phyloP scores from a whole-genome alignment of 2,113 vertebrate species.

The Tauraco erythrolophus region DNA sequence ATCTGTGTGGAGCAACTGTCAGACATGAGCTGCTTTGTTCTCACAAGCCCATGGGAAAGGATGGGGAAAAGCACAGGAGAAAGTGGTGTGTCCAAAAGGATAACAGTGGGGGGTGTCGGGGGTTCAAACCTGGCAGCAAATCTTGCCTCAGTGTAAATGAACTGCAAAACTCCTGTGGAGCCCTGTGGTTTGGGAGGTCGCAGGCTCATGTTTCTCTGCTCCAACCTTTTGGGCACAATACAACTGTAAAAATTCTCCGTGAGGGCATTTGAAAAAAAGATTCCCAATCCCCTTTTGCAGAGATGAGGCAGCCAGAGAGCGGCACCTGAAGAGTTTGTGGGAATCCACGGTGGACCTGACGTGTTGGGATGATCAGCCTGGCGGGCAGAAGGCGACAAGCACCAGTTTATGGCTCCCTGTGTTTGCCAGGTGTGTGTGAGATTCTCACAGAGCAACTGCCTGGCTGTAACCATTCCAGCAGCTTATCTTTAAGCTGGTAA shows the following conservation, averaged over 20 bases:
- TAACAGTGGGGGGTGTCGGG: background rate
- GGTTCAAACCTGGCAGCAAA: background rate
- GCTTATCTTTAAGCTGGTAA: background rate
- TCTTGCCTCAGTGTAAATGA: background rate
- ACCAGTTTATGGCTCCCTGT: background rate
- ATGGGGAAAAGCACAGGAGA: background rate
- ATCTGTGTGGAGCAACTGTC: background rate
- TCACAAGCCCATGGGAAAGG: background rate
- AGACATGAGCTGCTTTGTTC: background rate
- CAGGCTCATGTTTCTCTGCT: background rate
- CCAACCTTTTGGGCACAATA: background rate
- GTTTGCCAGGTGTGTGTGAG: background rate
- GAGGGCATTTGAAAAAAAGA: background rate
- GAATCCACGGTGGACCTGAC: rapidly evolving
- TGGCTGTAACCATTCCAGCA: background rate
- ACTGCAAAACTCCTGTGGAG: background rate
- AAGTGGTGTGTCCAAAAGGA: background rate
- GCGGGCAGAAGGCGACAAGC: background rate
- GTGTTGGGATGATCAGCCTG: background rate
- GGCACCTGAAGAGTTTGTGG: background rate
- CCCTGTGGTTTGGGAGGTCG: background rate
- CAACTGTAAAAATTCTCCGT: background rate
- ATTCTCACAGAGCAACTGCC: background rate
- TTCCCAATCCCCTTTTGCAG: background rate
- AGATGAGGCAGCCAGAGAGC: background rate